phyloP scores from a whole-genome alignment of 2,888 invertebrate species.

The Amphipoea oculea region DNA sequence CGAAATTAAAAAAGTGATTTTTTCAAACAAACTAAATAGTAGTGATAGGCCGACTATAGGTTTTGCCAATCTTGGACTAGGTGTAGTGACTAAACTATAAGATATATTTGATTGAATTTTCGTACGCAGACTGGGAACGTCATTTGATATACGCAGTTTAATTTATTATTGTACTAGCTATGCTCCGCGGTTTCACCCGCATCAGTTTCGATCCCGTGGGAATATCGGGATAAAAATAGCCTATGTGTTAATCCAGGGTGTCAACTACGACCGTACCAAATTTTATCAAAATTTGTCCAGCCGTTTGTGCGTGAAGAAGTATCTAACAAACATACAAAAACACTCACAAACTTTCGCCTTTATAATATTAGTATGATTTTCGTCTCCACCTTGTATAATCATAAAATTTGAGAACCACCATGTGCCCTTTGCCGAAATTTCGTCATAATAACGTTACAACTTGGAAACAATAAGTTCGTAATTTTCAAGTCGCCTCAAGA shows the following conservation, averaged over 20 bases:
- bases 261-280: too few relatives aligned
- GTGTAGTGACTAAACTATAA: neutral
- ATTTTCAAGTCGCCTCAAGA: slow-evolving; percentile 11
- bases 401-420: neutral
- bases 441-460: neutral
- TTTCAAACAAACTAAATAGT: neutral
- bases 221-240: too few relatives aligned
- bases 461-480: slow-evolving; percentile 25
- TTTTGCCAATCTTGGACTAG: neutral
- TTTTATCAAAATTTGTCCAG: too few relatives aligned
- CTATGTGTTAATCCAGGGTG: too few relatives aligned
- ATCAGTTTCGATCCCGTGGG: too few relatives aligned
- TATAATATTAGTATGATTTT: too few relatives aligned
- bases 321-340: too few relatives aligned
- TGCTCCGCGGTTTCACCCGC: too few relatives aligned
- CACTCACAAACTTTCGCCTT: too few relatives aligned
- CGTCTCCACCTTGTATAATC: neutral
- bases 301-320: too few relatives aligned
- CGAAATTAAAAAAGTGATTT: neutral
- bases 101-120: neutral
- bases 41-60: neutral
- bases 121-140: neutral
- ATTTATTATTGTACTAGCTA: neutral
- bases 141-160: neutral
- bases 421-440: neutral